Evolutionary conservation across 2,888 invertebrate species (phyloP).

Genomic region (Drosophila maculinotata): DNA sequence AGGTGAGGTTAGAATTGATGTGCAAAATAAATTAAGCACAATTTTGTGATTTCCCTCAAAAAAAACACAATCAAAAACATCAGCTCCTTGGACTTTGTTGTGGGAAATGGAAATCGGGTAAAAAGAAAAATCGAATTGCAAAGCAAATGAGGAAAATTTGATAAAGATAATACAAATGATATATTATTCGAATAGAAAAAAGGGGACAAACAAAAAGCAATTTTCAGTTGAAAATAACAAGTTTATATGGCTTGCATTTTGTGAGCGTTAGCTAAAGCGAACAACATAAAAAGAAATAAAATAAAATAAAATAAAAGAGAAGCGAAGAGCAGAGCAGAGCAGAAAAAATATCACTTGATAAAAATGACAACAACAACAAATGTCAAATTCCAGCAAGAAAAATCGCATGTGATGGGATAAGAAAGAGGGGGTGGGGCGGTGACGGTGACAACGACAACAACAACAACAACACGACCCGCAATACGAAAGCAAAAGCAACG

Average conservation of each 20-base stretch:
- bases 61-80: background rate
- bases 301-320: conserved; percentile 5
- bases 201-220: conserved; percentile 29
- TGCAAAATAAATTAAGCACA: background rate
- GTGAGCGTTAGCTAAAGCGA: too few relatives aligned
- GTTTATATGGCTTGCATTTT: conserved; percentile 60
- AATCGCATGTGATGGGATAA: conserved; percentile 32
- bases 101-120: conserved; percentile 8
- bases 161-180: conserved; percentile 43
- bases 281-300: too few relatives aligned
- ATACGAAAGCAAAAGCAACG: conserved; percentile 39
- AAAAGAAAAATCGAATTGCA: conserved; percentile 20
- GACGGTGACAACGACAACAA: conserved; percentile 2
- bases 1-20: background rate
- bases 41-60: conserved; percentile 13
- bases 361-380: conserved; percentile 31
- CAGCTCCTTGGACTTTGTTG: conserved; percentile 1
- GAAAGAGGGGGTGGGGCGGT: conserved; percentile 2
- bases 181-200: conserved; percentile 20
- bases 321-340: background rate
- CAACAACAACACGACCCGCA: too few relatives aligned
- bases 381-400: conserved; percentile 41
- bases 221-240: conserved; percentile 50
- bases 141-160: conserved; percentile 36
- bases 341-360: conserved; percentile 34